Conservation (phyloP, 2,888 invertebrate species). For the Camponotus fellah region DNA sequence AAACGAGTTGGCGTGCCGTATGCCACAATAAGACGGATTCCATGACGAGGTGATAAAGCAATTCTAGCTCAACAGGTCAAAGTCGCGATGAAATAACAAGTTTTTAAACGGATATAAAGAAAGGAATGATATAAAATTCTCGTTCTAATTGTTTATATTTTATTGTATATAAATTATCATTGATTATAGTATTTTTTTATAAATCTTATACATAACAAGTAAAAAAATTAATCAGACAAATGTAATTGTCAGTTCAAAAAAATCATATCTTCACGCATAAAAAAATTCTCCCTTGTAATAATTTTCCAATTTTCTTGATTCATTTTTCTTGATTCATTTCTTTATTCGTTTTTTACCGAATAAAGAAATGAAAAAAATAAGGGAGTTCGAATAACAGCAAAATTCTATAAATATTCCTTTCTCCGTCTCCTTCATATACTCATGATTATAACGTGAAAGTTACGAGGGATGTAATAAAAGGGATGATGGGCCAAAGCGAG, state of each 20-base stretch:
- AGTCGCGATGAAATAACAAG: background rate
- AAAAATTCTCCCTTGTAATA: background rate
- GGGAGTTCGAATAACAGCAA: background rate
- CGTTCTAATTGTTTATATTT: background rate
- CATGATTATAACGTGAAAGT: background rate
- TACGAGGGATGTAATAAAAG: background rate
- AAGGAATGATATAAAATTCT: background rate
- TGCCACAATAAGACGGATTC: constrained; percentile 54
- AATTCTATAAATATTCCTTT: background rate
- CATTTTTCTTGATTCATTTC: background rate
- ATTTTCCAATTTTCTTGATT: constrained; percentile 2
- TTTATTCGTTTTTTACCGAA: background rate
- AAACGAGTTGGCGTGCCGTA: constrained; percentile 75
- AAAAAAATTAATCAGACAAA: constrained; percentile 9
- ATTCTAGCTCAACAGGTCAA: constrained; percentile 55
- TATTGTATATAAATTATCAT: background rate
- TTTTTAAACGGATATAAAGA: background rate
- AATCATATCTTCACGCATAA: background rate
- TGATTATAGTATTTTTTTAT: background rate
- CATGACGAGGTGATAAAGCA: constrained; percentile 35
- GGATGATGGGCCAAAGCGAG: no score
- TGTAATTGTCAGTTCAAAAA: background rate
- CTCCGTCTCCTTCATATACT: background rate
- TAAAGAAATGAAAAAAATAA: background rate
- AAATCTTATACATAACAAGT: background rate